Evolutionary conservation across 1,140 invertebrate species (phyloP).

Genomic region (Heliconius congener): DNA sequence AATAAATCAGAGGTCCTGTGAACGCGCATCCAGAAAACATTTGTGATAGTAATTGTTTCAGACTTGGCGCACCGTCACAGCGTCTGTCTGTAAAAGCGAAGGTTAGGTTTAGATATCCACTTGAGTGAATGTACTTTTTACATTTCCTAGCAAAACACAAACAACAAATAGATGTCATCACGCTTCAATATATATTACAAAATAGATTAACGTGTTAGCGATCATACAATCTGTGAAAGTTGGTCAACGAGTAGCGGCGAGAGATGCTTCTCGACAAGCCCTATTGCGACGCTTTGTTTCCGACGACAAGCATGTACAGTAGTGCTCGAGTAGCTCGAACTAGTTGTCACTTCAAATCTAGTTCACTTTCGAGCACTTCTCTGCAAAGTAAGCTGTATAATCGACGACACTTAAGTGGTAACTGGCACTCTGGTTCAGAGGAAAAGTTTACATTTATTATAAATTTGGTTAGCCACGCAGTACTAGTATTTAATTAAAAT

Average conservation of each 20-base stretch:
- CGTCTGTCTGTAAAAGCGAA: too few relatives aligned
- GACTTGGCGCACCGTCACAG: too few relatives aligned
- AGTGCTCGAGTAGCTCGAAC: neutral
- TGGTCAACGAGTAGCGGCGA: conserved; percentile 4
- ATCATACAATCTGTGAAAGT: neutral
- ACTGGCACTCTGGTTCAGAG: neutral
- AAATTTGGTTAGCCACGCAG: neutral
- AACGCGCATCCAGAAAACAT: too few relatives aligned
- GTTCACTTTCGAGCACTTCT: neutral
- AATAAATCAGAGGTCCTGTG: too few relatives aligned
- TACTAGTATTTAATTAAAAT: neutral
- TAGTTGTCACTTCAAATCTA: conserved; percentile 1
- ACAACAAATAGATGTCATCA: neutral
- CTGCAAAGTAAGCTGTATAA: neutral
- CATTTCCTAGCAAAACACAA: neutral
- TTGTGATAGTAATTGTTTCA: too few relatives aligned
- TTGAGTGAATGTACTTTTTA: too few relatives aligned
- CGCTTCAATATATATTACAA: neutral
- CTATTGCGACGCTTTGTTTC: neutral
- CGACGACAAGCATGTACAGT: neutral
- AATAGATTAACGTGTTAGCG: neutral
- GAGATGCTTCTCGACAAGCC: neutral
- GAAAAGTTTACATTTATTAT: neutral
- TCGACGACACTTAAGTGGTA: neutral
- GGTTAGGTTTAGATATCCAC: too few relatives aligned